Percentiles rank a stretch among this genome's conserved stretches.
Conservation (phyloP, 2,888 invertebrate species). For the Troilus luridus region DNA sequence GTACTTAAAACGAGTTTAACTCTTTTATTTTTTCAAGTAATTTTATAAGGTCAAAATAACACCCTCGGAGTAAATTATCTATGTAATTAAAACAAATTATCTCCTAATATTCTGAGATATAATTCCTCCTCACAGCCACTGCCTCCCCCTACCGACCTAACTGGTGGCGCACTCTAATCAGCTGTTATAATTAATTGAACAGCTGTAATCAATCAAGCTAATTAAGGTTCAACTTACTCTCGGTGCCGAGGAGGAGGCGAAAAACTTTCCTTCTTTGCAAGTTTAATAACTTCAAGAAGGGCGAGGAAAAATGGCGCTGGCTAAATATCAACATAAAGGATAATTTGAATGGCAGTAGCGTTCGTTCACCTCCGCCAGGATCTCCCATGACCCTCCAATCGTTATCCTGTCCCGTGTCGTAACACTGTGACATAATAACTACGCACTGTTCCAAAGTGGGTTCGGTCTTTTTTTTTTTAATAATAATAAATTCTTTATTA, state of each 20-base stretch:
- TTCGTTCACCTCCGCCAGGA: not conserved
- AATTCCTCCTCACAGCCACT: not conserved
- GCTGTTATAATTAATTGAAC: not conserved
- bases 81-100: not conserved
- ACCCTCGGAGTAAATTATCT: not conserved
- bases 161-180: not conserved
- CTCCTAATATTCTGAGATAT: not conserved
- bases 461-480: no score
- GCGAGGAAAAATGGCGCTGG: not conserved
- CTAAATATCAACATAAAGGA: not conserved
- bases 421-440: not conserved
- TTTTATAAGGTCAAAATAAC: not conserved
- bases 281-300: not conserved
- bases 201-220: constrained; percentile 19
- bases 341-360: not conserved
- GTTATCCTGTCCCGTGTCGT: not conserved
- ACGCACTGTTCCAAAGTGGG: not conserved
- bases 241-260: not conserved
- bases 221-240: not conserved
- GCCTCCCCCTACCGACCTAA: not conserved
- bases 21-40: not conserved
- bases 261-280: not conserved
- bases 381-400: not conserved
- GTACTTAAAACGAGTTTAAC: not conserved
- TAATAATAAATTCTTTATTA: no score